These are phyloP conservation scores for Trichechus manatus DNA, from an alignment of 2,113 vertebrate genomes.

Conservation along the genomic window DNA sequence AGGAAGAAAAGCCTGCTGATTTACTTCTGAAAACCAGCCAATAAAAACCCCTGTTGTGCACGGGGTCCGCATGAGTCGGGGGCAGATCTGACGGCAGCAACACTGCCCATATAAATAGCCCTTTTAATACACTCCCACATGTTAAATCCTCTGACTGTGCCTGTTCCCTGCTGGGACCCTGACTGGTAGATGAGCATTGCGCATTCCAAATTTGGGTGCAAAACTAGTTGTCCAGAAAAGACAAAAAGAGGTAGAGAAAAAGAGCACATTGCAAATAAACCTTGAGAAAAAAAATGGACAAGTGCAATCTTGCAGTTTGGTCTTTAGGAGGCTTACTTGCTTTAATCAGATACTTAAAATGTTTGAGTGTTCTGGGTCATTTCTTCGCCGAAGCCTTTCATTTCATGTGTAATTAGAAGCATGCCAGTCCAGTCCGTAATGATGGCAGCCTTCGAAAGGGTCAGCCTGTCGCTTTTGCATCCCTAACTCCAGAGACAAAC, in stretches of 20 bases:
- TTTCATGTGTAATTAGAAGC: slow-evolving; percentile 74
- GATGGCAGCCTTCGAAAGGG: slow-evolving; percentile 65
- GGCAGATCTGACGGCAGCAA: neutral
- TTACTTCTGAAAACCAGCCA: neutral
- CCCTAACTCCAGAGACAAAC: slow-evolving; percentile 65
- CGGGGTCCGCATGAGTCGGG: too few relatives aligned
- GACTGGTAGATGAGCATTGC: neutral
- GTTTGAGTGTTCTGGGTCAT: slow-evolving; percentile 57
- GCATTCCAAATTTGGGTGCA: neutral
- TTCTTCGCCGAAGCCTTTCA: slow-evolving; percentile 64
- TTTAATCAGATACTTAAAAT: slow-evolving; percentile 56
- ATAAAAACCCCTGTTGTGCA: neutral
- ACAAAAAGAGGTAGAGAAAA: neutral
- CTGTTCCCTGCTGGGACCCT: neutral
- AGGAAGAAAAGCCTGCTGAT: neutral
- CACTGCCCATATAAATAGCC: neutral
- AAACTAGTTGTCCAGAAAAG: slow-evolving; percentile 17
- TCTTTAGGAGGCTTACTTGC: neutral
- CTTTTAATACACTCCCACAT: neutral
- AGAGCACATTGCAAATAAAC: slow-evolving; percentile 28
- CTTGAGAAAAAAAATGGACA: neutral
- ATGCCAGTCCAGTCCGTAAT: slow-evolving; percentile 37
- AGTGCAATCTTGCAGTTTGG: slow-evolving; percentile 54
- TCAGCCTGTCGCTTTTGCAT: slow-evolving; percentile 63
- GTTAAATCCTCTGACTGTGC: neutral